Evolutionary conservation across 2,113 vertebrate genomes (phyloP), one percentile per base, ranked within the genome.

Genomic region (Buteo buteo): DNA sequence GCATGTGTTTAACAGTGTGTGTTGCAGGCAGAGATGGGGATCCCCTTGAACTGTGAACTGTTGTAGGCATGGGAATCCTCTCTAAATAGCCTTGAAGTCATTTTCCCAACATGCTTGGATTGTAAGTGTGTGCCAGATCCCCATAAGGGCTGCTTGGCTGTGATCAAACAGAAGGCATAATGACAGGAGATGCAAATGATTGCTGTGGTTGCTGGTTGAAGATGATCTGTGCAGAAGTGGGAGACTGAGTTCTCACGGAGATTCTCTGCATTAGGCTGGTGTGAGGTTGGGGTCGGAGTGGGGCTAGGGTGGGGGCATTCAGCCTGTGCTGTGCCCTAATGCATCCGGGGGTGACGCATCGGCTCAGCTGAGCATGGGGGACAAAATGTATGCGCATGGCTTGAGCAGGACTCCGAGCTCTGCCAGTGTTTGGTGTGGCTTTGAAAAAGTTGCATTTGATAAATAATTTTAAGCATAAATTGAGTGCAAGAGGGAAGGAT

Each of bases 101-200:
- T 92, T 92, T 86, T 89, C 52, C 59, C 61, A 64, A 7, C 31
- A 5, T 10, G 21, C 50, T 40, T 65, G 83, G 47, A 42, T 57
- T 18, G 42, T 28, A 45, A 18, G 12, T 4, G 50, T 31, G 65
- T 82, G 88, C 86, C 88, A 87, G 77, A 64, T 70, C 57, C 65
- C 38, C 83, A 29, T 16, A n/a, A 66, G 55, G 44, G 64, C 86
- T 86, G 40, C 79, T 67, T 71, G 90, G 59, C 86, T 94, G 88
- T 76, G 81, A 82, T 84, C 73, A 87, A 64, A 86, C 91, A 91
- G 86, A 47, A 3, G 0, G 24, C 21, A 65, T 81, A 83, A 86
- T 74, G 92, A 86, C 31, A 28, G 58, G 80, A 88, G 86, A 76
- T 86, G 81, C 38, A 70, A 76, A 59, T 77, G 67, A 50, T 49